Base-by-base conservation (phyloP, 1,140 invertebrate genomes). In the Aradophagus sp. region DNA sequence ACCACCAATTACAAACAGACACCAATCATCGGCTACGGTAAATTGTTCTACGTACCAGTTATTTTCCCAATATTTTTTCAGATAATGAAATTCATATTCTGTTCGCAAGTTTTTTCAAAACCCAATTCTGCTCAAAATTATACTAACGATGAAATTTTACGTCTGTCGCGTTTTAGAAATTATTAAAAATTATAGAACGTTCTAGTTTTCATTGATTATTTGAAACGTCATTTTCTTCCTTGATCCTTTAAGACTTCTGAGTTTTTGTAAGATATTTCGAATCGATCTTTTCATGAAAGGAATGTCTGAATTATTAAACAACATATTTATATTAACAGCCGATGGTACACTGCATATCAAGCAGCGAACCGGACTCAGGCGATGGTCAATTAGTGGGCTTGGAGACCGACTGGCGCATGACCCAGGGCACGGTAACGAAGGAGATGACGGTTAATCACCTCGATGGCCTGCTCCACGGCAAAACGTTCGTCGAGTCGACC, bases 341-440 rank as follows among this genome's bases (percentile, higher is more conserved):
- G 1, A 93, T 93, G 91, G 93, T 95, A 12, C 93, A 94, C 80
- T 94, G 92, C 77, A 90, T 94, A 36, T 94, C 93, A 2, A 94
- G 92, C 75, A 94, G 92, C 76, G 92, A 93, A 77, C 91, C 90
- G 8, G 92, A 93, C 80, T 88, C 90, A 41, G 89, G 89, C 0
- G 91, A 91, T 36, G 65, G 73, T 8, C 80, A 84, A 53, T 63
- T 79, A 10, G 75, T 67, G 0, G 59, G 65, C 13, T 36, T 75
- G 10, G 78, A 80, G 2, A 80, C 84, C 6, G 84, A 86, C 35
- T 86, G 84, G 85, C 73, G 77, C 5, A 74, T 81, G 47, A 83
- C 79, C 45, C 81, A 82, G 36, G 78, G 78, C 41, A 77, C 82
- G 69, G 76, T 82, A 29, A 73, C 75, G 65, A 86, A 82, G 77